phyloP scores from a whole-genome alignment of 2,797 vertebrate genomes.

The Mareca strepera region DNA sequence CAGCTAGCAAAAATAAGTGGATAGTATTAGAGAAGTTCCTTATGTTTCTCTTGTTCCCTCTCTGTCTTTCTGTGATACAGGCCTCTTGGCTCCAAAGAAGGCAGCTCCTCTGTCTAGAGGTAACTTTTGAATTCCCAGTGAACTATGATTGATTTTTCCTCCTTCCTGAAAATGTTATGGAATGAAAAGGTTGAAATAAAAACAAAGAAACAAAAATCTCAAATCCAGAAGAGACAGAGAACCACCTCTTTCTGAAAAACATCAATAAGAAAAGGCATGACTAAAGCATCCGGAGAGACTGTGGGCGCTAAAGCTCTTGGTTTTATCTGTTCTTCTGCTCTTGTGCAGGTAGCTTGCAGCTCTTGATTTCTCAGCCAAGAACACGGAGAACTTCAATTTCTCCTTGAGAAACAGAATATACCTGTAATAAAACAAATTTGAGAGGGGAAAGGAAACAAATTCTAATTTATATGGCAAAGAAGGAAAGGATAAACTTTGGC shows the following conservation, averaged over 20 bases:
- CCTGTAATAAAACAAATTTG: neutral
- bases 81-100: neutral
- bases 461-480: neutral
- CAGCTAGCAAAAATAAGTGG: neutral
- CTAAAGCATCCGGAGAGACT: neutral
- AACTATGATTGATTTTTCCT: neutral
- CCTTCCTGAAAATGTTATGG: too few relatives aligned
- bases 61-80: too few relatives aligned
- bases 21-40: neutral
- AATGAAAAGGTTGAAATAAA: neutral
- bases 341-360: neutral
- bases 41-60: neutral
- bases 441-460: neutral
- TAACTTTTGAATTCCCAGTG: neutral
- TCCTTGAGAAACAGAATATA: neutral
- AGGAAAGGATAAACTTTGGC: neutral
- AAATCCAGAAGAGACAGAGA: neutral
- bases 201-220: too few relatives aligned
- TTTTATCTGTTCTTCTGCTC: neutral
- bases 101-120: neutral
- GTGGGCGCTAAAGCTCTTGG: neutral
- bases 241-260: neutral
- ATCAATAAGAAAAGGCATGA: neutral
- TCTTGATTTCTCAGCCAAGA: neutral
- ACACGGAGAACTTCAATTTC: neutral